Evolutionary conservation across 1,140 invertebrate genomes (phyloP), one percentile per base, ranked within the genome.

Genomic region (Dinothrombium tinctorium): DNA sequence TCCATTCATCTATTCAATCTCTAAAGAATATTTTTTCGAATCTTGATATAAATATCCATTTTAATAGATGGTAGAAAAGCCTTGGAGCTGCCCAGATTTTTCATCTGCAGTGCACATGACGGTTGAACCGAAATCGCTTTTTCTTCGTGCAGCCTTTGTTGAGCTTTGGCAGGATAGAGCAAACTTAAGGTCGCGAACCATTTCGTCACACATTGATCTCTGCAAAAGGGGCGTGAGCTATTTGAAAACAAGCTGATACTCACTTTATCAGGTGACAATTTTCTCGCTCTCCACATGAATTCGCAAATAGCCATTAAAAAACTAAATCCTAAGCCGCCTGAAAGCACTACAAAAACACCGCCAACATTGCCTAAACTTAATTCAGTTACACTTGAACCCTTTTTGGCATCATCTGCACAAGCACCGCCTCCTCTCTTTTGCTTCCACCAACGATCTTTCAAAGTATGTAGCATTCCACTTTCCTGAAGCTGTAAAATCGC

Each of bases 281-380:
- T 41, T n/a, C 44, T 12, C 12, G 49, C 41, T 35, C 40, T 43
- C 48, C 48, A 50, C 32, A 50, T 33, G 31, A 50, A 50, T 35
- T 50, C 49, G n/a, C 38, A 23, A 21, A 50, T 41, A 11, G 42
- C 47, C 19, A 50, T 49, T 23, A 45, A 38, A n/a, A 47, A 48
- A 2, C 59, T 56, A 11, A 55, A 47, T 2, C 47, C 47, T 12
- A 62, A 51, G 14, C 62, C 62, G 15, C 56, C 54, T n/a, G 65
- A 49, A 4, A 66, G 53, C 15, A 66, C 57, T 12, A 66, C 59
- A 47, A 66, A 66, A 6, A 66, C 60, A 20, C 64, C 64, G n/a
- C 61, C 63, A 21, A 66, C 60, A 42, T 54, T 54, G 29, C 37
- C 53, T 25, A 54, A 29, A 24, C 45, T 47, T 22, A 54, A 37